Evolutionary conservation across 1,140 invertebrate species (phyloP).

Genomic region (Sinonovacula constricta): DNA sequence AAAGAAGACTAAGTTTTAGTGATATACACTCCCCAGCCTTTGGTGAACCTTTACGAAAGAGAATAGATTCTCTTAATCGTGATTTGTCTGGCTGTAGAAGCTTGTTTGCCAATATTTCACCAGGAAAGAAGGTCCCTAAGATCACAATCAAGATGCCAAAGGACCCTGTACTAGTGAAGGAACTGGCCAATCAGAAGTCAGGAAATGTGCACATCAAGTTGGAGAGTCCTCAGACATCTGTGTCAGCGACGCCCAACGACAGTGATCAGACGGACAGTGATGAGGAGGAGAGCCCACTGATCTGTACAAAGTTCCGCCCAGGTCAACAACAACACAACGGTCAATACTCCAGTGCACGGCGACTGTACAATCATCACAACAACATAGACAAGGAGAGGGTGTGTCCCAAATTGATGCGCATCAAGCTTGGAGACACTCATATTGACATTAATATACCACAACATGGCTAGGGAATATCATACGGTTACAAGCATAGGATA

Average conservation of each 20-base stretch:
- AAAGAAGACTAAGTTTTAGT: constrained; percentile 35
- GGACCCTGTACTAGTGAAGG: constrained; percentile 54
- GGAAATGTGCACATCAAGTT: constrained; percentile 50
- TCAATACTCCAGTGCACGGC: background rate
- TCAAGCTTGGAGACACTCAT: constrained; percentile 31
- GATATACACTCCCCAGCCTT: constrained; percentile 15
- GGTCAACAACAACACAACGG: background rate
- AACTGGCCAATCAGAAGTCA: constrained; percentile 46
- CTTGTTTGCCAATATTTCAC: constrained; percentile 40
- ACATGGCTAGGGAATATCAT: too few species aligned
- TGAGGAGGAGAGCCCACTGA: constrained; percentile 43
- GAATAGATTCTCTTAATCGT: constrained; percentile 26
- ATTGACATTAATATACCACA: constrained; percentile 51
- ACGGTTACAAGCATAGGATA: too few species aligned
- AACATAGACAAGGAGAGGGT: background rate
- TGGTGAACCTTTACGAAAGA: constrained; percentile 29
- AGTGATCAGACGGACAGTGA: constrained; percentile 40
- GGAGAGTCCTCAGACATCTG: constrained; percentile 23
- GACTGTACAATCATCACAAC: constrained; percentile 3
- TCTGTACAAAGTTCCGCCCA: constrained; percentile 43
- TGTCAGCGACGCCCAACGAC: constrained; percentile 13
- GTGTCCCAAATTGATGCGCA: constrained; percentile 43
- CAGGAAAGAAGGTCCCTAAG: constrained; percentile 62
- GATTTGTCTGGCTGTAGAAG: constrained; percentile 13
- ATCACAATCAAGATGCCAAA: constrained; percentile 60